Base-by-base conservation (phyloP, 2,888 invertebrate genomes). In the Thymelicus lineola region DNA sequence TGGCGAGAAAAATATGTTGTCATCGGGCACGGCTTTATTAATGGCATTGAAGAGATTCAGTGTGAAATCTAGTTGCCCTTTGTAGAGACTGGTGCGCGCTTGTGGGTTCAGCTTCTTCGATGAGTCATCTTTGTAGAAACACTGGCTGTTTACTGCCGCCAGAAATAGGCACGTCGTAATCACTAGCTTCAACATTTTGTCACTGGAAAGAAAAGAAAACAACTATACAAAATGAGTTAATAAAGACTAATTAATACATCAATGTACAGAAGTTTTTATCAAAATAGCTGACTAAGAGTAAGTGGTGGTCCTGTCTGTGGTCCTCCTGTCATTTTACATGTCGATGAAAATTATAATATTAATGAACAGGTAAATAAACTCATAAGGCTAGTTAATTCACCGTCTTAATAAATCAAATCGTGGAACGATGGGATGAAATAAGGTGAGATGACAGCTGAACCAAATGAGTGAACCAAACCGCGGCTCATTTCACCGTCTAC, bases 1-100 rank as follows among this genome's bases (percentile, higher is more conserved):
- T 0, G 98, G 98, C 7, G 98, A 98, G 87, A 97, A 97, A 94
- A 98, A 97, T 53, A 98, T 90, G 85, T 98, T 98, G 76, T 96
- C 96, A 55, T 95, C 92, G 0, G 96, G 95, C 74, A 95, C 95
- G 17, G 95, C 94, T 68, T 94, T 88, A 75, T 96, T 95, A 74
- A 96, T 95, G 17, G 95, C 94, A 75, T 95, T 95, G 77, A 98
- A 92, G 66, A 97, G 92, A 61, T 95, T 95, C 65, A 97, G 86
- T 0, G 97, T 96, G 81, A 97, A 97, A 67, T 94, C 95, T 78
- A 97, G 81, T 78, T 93, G 93, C n/a, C 93, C 93, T 15, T 78
- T 84, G 76, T 93, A 93, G 9, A 93, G 86, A 1, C 78, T 79
- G 68, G 77, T 81, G 10, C 89, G 79, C 5, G 89, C 88, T 66